These are phyloP conservation scores for Mycteria americana DNA, from an alignment of 2,797 vertebrate genomes.

Conservation along the genomic window DNA sequence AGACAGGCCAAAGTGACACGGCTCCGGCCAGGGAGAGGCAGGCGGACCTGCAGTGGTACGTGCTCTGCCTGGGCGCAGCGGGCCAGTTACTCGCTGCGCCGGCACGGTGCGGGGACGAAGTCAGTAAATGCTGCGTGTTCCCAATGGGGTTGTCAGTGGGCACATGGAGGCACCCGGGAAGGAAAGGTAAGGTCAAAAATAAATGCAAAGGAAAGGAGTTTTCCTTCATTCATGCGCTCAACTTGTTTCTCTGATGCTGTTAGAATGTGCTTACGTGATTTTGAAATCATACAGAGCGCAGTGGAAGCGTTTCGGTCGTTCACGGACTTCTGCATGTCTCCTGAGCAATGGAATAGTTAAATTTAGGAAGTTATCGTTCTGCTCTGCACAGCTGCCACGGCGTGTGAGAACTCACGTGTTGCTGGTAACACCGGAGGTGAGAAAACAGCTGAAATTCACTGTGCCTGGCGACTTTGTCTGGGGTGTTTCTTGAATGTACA, in stretches of 20 bases:
- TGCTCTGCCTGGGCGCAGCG: neutral
- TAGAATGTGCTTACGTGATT: neutral
- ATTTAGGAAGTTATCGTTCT: constrained; percentile 18
- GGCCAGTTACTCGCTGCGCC: accelerated
- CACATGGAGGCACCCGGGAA: neutral
- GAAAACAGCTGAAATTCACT: constrained; percentile 54
- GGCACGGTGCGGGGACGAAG: neutral
- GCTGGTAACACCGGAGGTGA: constrained; percentile 40
- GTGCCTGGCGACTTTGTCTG: constrained; percentile 12
- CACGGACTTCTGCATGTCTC: neutral
- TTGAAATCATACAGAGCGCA: neutral
- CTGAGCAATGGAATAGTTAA: constrained; percentile 14
- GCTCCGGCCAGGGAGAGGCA: neutral
- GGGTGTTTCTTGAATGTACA: constrained; percentile 51
- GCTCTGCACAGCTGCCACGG: constrained; percentile 40
- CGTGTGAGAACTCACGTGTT: constrained; percentile 42
- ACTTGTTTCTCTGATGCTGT: neutral
- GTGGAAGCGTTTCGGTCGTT: neutral
- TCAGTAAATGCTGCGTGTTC: neutral
- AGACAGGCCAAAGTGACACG: neutral
- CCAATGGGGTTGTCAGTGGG: neutral
- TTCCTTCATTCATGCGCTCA: neutral
- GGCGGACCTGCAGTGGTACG: neutral
- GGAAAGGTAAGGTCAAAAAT: neutral
- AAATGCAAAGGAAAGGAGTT: neutral